Percentiles rank a stretch among this genome's conserved stretches.
Evolutionary conservation across 2,113 vertebrate species (phyloP).

Genomic region (Hypanus sabinus): DNA sequence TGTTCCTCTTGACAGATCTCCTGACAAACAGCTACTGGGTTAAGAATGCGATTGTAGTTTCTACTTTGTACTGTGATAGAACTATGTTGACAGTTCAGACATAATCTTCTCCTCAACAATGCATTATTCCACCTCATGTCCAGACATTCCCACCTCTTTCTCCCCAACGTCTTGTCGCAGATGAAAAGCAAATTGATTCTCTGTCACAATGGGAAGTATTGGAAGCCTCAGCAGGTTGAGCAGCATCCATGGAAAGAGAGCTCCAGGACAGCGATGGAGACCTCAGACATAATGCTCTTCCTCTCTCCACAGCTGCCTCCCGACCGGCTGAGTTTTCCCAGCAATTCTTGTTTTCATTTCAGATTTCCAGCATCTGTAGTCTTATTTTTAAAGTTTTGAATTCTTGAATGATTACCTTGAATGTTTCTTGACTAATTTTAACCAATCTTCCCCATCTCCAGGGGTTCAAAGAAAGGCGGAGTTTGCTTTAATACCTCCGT

Average conservation of each 20-base stretch:
- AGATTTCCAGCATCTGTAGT: too few relatives aligned
- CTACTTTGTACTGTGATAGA: not conserved
- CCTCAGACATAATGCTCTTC: not conserved
- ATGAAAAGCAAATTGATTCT: too few relatives aligned
- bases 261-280: not conserved
- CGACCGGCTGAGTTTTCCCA: too few relatives aligned
- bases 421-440: not conserved
- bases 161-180: too few relatives aligned
- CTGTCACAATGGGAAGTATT: too few relatives aligned
- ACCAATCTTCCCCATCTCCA: not conserved
- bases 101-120: not conserved
- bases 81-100: not conserved
- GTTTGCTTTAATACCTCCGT: not conserved
- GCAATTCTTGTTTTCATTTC: too few relatives aligned
- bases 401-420: not conserved
- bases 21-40: not conserved
- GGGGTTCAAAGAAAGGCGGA: not conserved
- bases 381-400: too few relatives aligned
- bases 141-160: not conserved
- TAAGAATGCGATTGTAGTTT: not conserved
- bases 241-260: too few relatives aligned
- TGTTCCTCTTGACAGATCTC: conserved; percentile 21
- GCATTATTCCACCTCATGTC: not conserved
- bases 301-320: not conserved
- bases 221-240: too few relatives aligned